Percentiles rank a stretch among this genome's conserved stretches.
phyloP scores from a whole-genome alignment of 2,113 vertebrate species.

The Columbina picui region DNA sequence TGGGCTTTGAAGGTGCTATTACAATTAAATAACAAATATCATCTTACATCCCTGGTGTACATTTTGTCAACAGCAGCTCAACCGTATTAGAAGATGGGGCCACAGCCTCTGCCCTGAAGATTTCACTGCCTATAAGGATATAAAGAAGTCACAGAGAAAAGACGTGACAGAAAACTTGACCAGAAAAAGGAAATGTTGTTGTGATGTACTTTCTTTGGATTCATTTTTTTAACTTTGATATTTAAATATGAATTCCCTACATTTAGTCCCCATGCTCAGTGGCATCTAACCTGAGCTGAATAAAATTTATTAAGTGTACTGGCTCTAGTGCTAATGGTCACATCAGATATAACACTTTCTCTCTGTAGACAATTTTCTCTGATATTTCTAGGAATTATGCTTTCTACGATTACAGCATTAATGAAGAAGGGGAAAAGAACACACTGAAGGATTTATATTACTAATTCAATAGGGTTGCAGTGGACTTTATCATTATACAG shows the following conservation, averaged over 20 bases:
- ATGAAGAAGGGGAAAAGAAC: not conserved
- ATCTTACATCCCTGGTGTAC: not conserved
- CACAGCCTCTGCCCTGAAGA: not conserved
- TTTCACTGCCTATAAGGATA: not conserved
- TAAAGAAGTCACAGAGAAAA: not conserved
- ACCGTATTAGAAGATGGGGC: not conserved
- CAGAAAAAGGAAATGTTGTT: not conserved
- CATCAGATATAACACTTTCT: not conserved
- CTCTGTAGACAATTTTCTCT: not conserved
- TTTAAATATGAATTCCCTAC: not conserved
- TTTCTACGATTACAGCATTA: not conserved
- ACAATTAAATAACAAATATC: not conserved
- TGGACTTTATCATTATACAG: not conserved
- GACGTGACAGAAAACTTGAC: not conserved
- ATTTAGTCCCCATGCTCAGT: not conserved
- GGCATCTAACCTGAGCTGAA: not conserved
- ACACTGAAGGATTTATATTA: not conserved
- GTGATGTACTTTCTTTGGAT: not conserved
- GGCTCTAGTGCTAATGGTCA: not conserved
- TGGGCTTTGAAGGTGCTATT: not conserved
- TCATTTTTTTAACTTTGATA: not conserved
- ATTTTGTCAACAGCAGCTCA: not conserved
- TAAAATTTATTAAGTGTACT: not conserved
- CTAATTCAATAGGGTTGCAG: not conserved
- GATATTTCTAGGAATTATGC: not conserved